Base-by-base conservation (phyloP, 1,140 invertebrate species). In the Druon quercuslanigerum region DNA sequence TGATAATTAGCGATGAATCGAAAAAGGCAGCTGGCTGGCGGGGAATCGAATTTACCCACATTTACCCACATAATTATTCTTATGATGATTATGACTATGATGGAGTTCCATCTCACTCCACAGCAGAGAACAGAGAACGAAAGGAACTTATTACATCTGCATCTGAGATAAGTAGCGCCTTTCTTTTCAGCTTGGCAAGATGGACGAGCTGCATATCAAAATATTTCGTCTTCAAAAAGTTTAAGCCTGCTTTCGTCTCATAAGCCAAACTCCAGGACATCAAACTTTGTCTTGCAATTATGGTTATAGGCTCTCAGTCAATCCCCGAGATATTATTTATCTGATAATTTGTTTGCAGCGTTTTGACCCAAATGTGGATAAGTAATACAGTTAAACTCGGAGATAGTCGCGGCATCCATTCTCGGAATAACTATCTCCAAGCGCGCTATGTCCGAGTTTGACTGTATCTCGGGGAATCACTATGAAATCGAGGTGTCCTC, bases 61-160 rank as follows among this genome's bases (percentile, higher is more conserved):
- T 90, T 90, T 90, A 90, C 87, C 87, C 89, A 88, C 85, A 87
- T 90, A 89, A 90, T 90, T 89, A 89, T 90, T 88, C 79, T 88
- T 86, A 87, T 87, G 89, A 89, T 90, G 85, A 90, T 90, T 89
- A 90, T 90, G 84, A 88, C 83, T 12, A 81, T 82, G 75, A 56
- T 75, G 60, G 80, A 82, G 75, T 76, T 81, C 80, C 84, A 84
- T 86, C 78, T 82, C 78, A 77, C 78, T 76, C 76, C 79, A 76
- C 79, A 76, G 71, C 73, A 66, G 77, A 82, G 80, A 76, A 33
- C 5, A 40, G 60, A 40, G 33, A 80, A 81, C 73, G 80, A 60
- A 80, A 83, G 80, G 80, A 83, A 84, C 77, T 84, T 79, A 84
- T 84, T 79, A 82, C 79, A 52, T 56, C 25, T 56, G 40, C 40